Percentiles rank a stretch among this genome's conserved stretches.
Evolutionary conservation across 2,113 vertebrate genomes (phyloP).

Genomic region (Myiozetetes cayanensis): DNA sequence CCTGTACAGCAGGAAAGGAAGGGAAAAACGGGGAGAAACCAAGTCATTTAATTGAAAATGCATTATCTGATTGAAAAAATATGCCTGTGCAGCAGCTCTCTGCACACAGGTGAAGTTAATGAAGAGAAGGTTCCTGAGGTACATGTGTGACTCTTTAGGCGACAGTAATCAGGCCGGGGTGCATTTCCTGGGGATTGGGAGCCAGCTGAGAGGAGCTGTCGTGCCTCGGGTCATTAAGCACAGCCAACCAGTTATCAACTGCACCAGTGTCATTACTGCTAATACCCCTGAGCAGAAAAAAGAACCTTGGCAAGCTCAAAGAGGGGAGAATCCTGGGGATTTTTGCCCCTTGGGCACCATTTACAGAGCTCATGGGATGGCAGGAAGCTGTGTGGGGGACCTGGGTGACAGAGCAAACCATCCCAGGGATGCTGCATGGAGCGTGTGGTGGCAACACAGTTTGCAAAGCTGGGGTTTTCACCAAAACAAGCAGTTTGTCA

Average conservation of each 20-base stretch:
- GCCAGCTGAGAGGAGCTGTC: slow-evolving; percentile 48
- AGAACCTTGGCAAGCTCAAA: background rate
- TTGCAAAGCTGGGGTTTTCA: background rate
- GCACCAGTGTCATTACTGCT: background rate
- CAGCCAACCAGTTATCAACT: slow-evolving; percentile 22
- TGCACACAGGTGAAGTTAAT: slow-evolving; percentile 31
- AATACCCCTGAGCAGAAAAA: background rate
- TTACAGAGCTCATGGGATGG: background rate
- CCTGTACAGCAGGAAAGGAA: slow-evolving; percentile 17
- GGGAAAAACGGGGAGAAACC: background rate
- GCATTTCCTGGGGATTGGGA: slow-evolving; percentile 64
- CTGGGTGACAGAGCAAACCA: background rate
- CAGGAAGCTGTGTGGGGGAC: background rate
- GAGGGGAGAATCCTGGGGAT: fast-evolving
- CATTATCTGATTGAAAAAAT: slow-evolving; percentile 57
- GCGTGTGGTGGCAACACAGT: fast-evolving
- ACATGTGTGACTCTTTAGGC: slow-evolving; percentile 46
- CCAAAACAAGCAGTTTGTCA: background rate
- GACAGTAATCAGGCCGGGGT: slow-evolving; percentile 23
- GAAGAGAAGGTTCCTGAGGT: slow-evolving; percentile 27
- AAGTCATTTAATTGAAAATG: slow-evolving; percentile 15
- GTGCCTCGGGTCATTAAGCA: slow-evolving; percentile 21
- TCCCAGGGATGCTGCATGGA: fast-evolving
- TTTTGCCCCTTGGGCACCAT: background rate
- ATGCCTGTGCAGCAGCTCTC: background rate